Evolutionary conservation across 2,888 invertebrate genomes (phyloP).

Genomic region (Epirrhoe alternata): DNA sequence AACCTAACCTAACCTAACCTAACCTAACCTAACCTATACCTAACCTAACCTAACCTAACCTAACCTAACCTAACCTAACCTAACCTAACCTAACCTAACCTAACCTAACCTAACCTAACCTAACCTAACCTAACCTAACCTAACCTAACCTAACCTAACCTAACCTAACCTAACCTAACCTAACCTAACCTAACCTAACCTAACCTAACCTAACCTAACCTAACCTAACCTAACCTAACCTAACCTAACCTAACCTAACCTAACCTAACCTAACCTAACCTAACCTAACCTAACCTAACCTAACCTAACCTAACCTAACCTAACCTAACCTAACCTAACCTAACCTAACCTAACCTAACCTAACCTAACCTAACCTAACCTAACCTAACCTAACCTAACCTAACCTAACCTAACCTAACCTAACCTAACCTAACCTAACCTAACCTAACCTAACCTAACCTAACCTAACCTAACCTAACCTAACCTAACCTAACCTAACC

Average conservation of each 20-base stretch:
- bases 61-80: too few relatives aligned
- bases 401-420: slow-evolving; percentile 48
- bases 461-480: slow-evolving; percentile 38
- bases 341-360: slow-evolving; percentile 45
- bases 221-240: slow-evolving; percentile 30
- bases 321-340: slow-evolving; percentile 48
- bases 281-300: slow-evolving; percentile 38
- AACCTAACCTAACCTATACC: slow-evolving; percentile 24
- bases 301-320: too few relatives aligned
- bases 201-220: slow-evolving; percentile 41
- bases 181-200: slow-evolving; percentile 26
- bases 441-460: slow-evolving; percentile 40
- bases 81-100: too few relatives aligned
- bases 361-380: slow-evolving; percentile 42
- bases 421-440: slow-evolving; percentile 47
- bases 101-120: slow-evolving; percentile 14
- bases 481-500: slow-evolving; percentile 26
- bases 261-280: slow-evolving; percentile 32
- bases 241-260: slow-evolving; percentile 40
- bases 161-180: too few relatives aligned
- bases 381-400: slow-evolving; percentile 48
- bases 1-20: slow-evolving; percentile 22
- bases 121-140: slow-evolving; percentile 27
- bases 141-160: too few relatives aligned
- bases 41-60: too few relatives aligned